These are phyloP conservation scores for Trialeurodes vaporariorum DNA, from an alignment of 1,140 invertebrate species.

Conservation along the genomic window DNA sequence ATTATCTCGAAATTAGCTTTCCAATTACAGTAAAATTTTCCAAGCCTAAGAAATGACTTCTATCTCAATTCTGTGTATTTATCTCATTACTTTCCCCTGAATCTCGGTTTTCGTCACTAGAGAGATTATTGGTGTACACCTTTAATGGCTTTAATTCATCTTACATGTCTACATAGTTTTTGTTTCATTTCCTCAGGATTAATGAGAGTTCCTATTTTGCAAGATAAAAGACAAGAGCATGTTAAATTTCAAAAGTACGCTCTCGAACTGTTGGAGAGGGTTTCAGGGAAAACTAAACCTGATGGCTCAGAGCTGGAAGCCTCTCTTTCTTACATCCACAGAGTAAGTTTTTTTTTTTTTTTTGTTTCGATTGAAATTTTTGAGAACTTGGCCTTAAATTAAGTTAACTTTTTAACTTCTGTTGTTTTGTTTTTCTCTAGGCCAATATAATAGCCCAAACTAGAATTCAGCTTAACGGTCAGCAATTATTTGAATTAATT, in stretches of 20 bases:
- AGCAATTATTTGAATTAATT: conserved; percentile 84
- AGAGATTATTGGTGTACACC: neutral
- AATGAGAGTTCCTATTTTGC: conserved; percentile 91
- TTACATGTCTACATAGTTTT: conserved; percentile 9
- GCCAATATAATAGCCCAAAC: conserved; percentile 94
- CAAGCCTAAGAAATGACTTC: no score
- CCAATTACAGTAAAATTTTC: no score
- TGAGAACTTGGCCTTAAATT: no score
- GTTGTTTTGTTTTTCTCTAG: conserved; percentile 35
- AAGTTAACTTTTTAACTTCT: conserved; percentile 3
- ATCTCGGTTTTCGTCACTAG: no score
- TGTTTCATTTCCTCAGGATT: conserved; percentile 56
- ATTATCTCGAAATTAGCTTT: no score
- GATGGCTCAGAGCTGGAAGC: conserved; percentile 66
- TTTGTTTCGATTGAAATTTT: no score
- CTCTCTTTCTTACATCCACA: conserved; percentile 71
- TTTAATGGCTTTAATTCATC: neutral
- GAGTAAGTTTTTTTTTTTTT: conserved; percentile 44
- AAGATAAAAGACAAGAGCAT: conserved; percentile 91
- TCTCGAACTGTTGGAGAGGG: conserved; percentile 74
- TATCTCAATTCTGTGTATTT: no score
- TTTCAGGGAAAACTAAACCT: conserved; percentile 83
- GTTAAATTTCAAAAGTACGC: conserved; percentile 93
- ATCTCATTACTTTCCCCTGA: no score
- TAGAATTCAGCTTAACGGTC: conserved; percentile 83